A percentile compares a stretch with the other conserved stretches of the same genome.
These are phyloP conservation scores for Lasioglossum calceatum DNA, from an alignment of 2,888 invertebrate genomes.

Conservation along the genomic window DNA sequence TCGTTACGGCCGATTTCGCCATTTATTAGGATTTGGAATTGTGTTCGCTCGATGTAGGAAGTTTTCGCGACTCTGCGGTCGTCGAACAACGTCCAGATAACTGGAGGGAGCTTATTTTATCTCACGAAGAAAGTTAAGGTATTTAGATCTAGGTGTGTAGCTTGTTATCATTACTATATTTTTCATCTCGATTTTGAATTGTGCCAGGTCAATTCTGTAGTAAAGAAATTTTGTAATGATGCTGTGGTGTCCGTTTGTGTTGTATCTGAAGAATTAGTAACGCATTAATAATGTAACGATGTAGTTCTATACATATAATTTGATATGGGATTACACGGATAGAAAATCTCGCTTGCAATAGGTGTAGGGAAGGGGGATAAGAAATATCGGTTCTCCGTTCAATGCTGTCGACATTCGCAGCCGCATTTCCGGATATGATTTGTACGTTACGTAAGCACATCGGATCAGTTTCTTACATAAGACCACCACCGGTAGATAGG, in stretches of 20 bases:
- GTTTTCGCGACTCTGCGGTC: background rate
- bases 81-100: too few species aligned
- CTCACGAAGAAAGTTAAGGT: too few species aligned
- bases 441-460: constrained; percentile 67
- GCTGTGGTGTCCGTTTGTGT: too few species aligned
- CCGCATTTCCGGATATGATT: constrained; percentile 61
- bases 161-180: too few species aligned
- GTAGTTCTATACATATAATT: background rate
- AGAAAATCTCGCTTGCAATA: background rate
- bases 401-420: constrained; percentile 45
- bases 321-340: background rate
- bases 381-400: constrained; percentile 36
- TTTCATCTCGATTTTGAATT: too few species aligned
- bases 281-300: background rate
- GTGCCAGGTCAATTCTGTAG: too few species aligned
- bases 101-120: too few species aligned
- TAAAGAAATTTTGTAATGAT: too few species aligned
- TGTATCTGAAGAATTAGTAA: too few species aligned
- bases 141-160: too few species aligned
- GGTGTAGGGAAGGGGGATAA: background rate
- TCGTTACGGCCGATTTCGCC: too few species aligned
- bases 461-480: constrained; percentile 60
- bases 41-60: background rate
- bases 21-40: too few species aligned
- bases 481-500: constrained; percentile 57